Percentiles rank a stretch among this genome's conserved stretches.
These are phyloP conservation scores for Lithobius niger DNA, from an alignment of 1,140 invertebrate species.

Conservation along the genomic window DNA sequence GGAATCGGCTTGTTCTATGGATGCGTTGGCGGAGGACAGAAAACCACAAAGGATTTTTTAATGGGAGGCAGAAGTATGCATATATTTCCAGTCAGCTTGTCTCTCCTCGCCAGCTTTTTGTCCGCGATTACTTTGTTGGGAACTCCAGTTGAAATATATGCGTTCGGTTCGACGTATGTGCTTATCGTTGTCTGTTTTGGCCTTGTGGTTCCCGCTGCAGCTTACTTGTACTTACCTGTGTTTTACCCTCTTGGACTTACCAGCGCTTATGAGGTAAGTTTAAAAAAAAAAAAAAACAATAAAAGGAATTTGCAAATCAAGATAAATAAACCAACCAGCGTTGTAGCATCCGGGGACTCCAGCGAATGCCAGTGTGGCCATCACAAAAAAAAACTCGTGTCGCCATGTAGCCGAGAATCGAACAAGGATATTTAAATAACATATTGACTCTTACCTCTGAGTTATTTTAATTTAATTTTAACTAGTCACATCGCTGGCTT, in stretches of 20 bases:
- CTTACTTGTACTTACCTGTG: constrained; percentile 71
- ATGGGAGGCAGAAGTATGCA: constrained; percentile 62
- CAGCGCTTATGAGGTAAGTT: constrained; percentile 75
- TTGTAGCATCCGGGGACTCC: too few relatives aligned
- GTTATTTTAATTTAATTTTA: too few relatives aligned
- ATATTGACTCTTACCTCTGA: too few relatives aligned
- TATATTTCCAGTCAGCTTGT: constrained; percentile 63
- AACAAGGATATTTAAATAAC: too few relatives aligned
- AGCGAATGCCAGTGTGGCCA: too few relatives aligned
- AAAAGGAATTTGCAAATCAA: too few relatives aligned
- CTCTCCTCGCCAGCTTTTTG: constrained; percentile 86
- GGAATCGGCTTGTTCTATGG: constrained; percentile 65
- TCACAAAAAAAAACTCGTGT: too few relatives aligned
- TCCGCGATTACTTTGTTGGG: constrained; percentile 85
- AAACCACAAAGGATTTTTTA: constrained; percentile 72
- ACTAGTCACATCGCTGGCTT: too few relatives aligned
- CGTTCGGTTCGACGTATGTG: constrained; percentile 60
- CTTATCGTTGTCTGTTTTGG: constrained; percentile 57
- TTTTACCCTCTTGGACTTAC: constrained; percentile 73
- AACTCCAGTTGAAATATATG: constrained; percentile 71
- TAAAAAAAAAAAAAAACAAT: too few relatives aligned
- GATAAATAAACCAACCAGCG: too few relatives aligned
- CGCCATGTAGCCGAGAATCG: too few relatives aligned
- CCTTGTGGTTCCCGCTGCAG: constrained; percentile 62
- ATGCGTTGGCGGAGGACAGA: constrained; percentile 71